Conservation (phyloP, 2,797 vertebrate species). For the Gambelia wislizenii region DNA sequence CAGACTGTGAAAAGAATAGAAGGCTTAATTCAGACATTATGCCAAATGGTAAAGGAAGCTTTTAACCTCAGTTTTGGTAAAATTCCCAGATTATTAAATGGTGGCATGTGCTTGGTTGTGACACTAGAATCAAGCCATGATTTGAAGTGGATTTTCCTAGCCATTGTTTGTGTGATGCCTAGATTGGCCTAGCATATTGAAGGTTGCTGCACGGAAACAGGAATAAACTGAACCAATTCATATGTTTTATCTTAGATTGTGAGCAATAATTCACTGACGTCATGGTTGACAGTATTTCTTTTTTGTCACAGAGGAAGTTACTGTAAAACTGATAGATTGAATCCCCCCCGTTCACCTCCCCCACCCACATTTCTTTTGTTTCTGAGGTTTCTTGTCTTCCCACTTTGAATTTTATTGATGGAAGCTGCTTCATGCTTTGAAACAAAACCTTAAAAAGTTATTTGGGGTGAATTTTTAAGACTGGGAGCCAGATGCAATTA, state of each 20-base stretch:
- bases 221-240: no score
- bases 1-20: no score
- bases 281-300: background rate
- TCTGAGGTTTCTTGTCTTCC: background rate
- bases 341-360: no score
- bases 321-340: background rate
- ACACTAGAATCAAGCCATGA: background rate
- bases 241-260: no score
- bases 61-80: no score
- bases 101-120: background rate
- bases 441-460: background rate
- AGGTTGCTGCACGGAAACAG: no score
- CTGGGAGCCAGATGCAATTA: constrained; percentile 36
- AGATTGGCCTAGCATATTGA: background rate
- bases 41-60: no score
- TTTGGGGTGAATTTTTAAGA: constrained; percentile 32
- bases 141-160: background rate
- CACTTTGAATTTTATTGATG: background rate
- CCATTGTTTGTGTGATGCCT: background rate
- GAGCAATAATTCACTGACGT: background rate
- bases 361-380: no score
- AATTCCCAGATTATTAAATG: background rate
- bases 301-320: no score
- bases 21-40: no score
- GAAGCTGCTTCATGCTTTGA: no score